Conservation (phyloP, 2,888 invertebrate genomes). For the Lithosia quadra region DNA sequence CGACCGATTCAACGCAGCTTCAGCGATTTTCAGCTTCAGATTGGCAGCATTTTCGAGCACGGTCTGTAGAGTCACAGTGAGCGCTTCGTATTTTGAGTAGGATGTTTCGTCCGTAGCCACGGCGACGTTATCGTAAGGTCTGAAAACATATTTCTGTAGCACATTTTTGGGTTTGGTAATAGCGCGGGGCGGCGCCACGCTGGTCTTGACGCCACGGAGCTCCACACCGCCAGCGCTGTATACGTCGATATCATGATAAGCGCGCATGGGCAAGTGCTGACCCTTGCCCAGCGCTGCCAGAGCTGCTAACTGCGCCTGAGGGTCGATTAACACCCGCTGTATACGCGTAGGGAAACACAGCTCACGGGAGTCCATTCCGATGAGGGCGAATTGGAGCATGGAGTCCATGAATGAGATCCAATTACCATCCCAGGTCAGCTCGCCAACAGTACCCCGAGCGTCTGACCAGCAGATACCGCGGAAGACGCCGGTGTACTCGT, state of each 20-base stretch:
- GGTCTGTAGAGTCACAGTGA: conserved; percentile 90
- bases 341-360: conserved; percentile 96
- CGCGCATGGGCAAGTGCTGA: conserved; percentile 87
- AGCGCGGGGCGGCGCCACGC: conserved; percentile 94
- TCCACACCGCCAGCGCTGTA: conserved; percentile 95
- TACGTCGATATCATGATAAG: conserved; percentile 90
- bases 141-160: conserved; percentile 93
- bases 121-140: conserved; percentile 89
- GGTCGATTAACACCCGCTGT: conserved; percentile 93
- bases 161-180: conserved; percentile 92
- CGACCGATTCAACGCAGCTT: conserved; percentile 88
- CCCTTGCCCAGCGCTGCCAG: conserved; percentile 54
- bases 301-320: conserved; percentile 86
- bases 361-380: conserved; percentile 91
- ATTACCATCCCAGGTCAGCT: conserved; percentile 94
- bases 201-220: conserved; percentile 95
- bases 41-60: conserved; percentile 92
- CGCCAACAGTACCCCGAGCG: conserved; percentile 90
- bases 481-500: conserved; percentile 94
- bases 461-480: conserved; percentile 93
- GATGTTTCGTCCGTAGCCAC: conserved; percentile 86
- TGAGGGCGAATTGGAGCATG: conserved; percentile 96
- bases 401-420: conserved; percentile 99
- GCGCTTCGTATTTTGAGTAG: conserved; percentile 88
- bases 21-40: conserved; percentile 91